Conservation (phyloP, 2,888 invertebrate species). For the Orthonychiurus folsomi region DNA sequence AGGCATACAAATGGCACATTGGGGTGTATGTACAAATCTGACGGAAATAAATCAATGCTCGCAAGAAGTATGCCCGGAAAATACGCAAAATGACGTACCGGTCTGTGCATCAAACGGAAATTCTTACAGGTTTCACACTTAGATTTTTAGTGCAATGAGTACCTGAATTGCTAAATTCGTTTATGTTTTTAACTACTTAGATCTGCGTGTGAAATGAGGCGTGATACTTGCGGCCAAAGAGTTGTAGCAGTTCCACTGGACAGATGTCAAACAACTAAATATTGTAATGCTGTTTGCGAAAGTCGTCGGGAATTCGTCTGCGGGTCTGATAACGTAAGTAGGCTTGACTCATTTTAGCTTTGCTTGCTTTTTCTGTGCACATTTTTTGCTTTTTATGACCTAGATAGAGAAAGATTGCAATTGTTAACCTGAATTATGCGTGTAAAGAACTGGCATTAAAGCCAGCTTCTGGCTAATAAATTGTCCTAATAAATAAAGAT, state of each 20-base stretch:
- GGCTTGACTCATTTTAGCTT: too few relatives aligned
- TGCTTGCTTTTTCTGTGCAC: too few relatives aligned
- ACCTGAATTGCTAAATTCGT: conserved; percentile 2
- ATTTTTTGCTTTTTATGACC: too few relatives aligned
- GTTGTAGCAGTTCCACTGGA: conserved; percentile 72
- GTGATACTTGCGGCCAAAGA: conserved; percentile 73
- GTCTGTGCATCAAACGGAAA: conserved; percentile 84
- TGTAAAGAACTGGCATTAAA: too few relatives aligned
- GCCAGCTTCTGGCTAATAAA: too few relatives aligned
- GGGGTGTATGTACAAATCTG: conserved; percentile 74
- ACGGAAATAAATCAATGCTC: conserved; percentile 57
- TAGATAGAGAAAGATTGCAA: too few relatives aligned
- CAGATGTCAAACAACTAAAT: conserved; percentile 75
- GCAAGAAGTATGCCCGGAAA: conserved; percentile 50
- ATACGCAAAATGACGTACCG: conserved; percentile 57
- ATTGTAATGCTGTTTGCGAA: conserved; percentile 63
- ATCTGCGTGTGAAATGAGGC: conserved; percentile 72
- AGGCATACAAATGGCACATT: conserved; percentile 76
- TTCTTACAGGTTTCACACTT: conserved; percentile 59
- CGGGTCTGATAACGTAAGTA: conserved; percentile 82
- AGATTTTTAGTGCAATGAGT: not conserved
- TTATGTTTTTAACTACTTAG: conserved; percentile 44
- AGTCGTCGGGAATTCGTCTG: conserved; percentile 66
- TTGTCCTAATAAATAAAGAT: too few relatives aligned
- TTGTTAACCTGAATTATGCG: too few relatives aligned